A percentile compares a stretch with the other conserved stretches of the same genome.
These are phyloP conservation scores for Proctacanthus coquilletti DNA, from an alignment of 1,140 invertebrate species.

Conservation along the genomic window DNA sequence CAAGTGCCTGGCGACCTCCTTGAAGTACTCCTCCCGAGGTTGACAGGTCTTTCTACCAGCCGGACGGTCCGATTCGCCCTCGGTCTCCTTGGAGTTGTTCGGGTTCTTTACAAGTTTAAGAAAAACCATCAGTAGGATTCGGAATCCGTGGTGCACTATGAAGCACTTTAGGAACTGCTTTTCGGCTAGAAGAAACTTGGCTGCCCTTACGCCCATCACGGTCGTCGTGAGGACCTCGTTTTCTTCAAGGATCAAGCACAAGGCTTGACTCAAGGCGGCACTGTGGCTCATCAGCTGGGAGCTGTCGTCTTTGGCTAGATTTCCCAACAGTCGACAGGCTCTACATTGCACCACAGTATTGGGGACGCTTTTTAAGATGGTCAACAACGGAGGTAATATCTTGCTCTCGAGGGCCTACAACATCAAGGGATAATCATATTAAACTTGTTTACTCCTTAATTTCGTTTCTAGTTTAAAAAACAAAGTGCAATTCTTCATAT, in stretches of 20 bases:
- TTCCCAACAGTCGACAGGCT: conserved; percentile 24
- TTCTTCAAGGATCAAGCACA: conserved; percentile 25
- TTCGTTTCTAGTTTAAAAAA: too few relatives aligned
- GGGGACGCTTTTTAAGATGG: conserved; percentile 25
- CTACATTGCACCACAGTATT: conserved; percentile 25
- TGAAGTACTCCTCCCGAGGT: conserved; percentile 27
- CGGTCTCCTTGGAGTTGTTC: conserved; percentile 10
- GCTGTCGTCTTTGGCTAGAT: conserved; percentile 22
- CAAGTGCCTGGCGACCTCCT: conserved; percentile 25
- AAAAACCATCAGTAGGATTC: conserved; percentile 20
- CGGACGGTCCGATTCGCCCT: background rate
- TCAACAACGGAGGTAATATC: conserved; percentile 16
- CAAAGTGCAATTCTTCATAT: too few relatives aligned
- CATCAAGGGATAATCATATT: too few relatives aligned
- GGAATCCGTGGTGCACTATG: conserved; percentile 17
- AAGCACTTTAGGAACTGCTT: conserved; percentile 22
- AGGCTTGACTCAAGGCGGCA: conserved; percentile 18
- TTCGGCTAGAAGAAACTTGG: conserved; percentile 18
- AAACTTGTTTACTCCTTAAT: too few relatives aligned
- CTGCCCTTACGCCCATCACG: conserved; percentile 25
- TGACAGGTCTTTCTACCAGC: conserved; percentile 22
- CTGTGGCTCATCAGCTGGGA: conserved; percentile 15
- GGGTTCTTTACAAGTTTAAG: conserved; percentile 21
- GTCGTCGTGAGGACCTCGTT: conserved; percentile 20
- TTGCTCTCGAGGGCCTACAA: conserved; percentile 20